Base-by-base conservation (phyloP, 2,888 invertebrate species). In the Sphaerophoria rueppellii region DNA sequence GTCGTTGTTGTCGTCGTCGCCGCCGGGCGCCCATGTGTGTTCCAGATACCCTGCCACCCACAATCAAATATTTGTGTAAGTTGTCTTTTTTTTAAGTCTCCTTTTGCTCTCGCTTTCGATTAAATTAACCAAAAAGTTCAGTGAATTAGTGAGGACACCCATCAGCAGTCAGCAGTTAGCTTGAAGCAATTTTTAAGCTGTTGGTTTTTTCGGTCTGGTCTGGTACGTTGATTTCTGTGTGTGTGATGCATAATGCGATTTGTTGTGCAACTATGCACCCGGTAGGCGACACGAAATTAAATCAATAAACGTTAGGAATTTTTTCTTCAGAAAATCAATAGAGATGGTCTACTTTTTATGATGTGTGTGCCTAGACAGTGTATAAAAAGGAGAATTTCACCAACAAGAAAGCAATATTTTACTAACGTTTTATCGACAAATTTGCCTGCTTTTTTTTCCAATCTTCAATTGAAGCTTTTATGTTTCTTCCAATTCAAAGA, bases 161-260 rank as follows among this genome's bases (percentile, higher is more conserved):
- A 70, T 70, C 34, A 43, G n/a, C 70, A 61, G 16, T 14, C 35
- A 14, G 6, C 40, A 14, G 11, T 2, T 6, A 43, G 24, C 24
- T 24, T 24, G 11, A 24, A 6, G 32, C 7, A 24, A 9, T 24
- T 2, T 54, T 0, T 24, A 24, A 2, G 0, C 12, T 54, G 43
- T 43, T 43, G 12, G 40, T 7, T 9, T 9, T 4, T 12, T 43
- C 0, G 4, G 43, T 43, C 4, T 40, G 4, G 7, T 40, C 7
- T 12, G 9, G 9, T 43, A 9, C 9, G 40, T 0, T 43, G 43
- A 11, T 12, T 43, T 12, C n/a, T 14, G 7, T 71, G 75, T 74
- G 24, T 83, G 71, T 61, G 72, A 50, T 50, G 69, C 46, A 63
- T 81, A 81, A 81, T 85, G 81, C 69, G 85, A 85, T 85, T 81